phyloP scores from a whole-genome alignment of 2,113 vertebrate species.

The Lycaon pictus region DNA sequence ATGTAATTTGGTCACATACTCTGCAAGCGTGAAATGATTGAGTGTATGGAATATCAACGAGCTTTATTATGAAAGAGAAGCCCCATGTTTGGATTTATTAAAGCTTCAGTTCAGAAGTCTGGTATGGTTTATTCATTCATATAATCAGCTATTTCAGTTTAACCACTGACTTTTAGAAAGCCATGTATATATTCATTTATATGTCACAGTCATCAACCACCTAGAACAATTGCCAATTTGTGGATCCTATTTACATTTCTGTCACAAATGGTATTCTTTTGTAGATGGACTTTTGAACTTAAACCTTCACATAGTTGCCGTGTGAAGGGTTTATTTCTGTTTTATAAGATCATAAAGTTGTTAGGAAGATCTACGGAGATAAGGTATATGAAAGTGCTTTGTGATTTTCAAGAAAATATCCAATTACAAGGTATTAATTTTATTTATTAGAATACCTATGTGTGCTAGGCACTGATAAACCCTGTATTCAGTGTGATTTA shows the following conservation, averaged over 20 bases:
- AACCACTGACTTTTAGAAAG: neutral
- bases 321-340: neutral
- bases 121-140: neutral
- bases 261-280: neutral
- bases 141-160: neutral
- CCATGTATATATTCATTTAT: neutral
- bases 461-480: slow-evolving; percentile 70
- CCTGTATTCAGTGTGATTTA: slow-evolving; percentile 74
- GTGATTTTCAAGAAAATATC: slow-evolving; percentile 51
- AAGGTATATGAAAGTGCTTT: neutral
- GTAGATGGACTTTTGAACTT: neutral
- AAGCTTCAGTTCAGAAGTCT: neutral
- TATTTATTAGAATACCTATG: slow-evolving; percentile 66
- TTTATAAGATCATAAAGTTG: slow-evolving; percentile 2
- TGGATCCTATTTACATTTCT: neutral
- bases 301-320: neutral
- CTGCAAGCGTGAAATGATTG: slow-evolving; percentile 8
- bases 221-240: neutral
- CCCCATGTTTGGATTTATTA: neutral
- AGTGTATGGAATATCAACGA: slow-evolving; percentile 3
- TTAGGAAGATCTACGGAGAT: slow-evolving; percentile 42
- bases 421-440: slow-evolving; percentile 61
- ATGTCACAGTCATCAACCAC: neutral
- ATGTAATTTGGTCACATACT: slow-evolving; percentile 42
- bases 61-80: slow-evolving; percentile 4